Base-by-base conservation (phyloP, 2,888 invertebrate genomes). In the Harmothoe impar region DNA sequence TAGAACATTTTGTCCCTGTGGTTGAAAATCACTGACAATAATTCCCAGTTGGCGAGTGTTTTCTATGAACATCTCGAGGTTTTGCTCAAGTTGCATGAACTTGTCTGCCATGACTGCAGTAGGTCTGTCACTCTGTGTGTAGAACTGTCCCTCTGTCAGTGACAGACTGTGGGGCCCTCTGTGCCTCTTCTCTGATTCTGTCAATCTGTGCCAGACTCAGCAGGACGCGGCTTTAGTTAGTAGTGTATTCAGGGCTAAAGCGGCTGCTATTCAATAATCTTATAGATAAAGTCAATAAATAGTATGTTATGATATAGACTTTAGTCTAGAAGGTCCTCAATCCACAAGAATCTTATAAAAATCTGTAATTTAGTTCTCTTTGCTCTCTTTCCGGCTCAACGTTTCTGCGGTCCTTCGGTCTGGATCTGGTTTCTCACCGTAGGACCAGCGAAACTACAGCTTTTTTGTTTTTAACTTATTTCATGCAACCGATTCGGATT, bases 11-110 rank as follows among this genome's bases (percentile, higher is more conserved):
- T 99, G 99, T 78, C 99, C 99, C 96, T 99, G 99, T 0, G 99
- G 98, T 95, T 99, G 99, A 95, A 99, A 99, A 96, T 99, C 99
- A 95, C 98, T 98, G 0, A 99, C 99, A 93, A 99, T 99, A 91
- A 99, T 99, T 84, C 99, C 98, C 94, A 99, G 98, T 96, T 99
- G 99, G n/a, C 99, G 97, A 0, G 99, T 99, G 96, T 99, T 99
- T 96, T 99, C 99, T 93, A 99, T 98, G 95, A 99, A 99, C 97
- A 98, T 97, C 96, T 99, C 99, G 85, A 99, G 96, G 94, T 99
- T 98, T 25, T 98, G 98, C 96, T 99, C 99, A 91, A 99, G 96
- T 95, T 98, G 98, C 96, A 99, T 99, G 91, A 99, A 96, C 0
- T 98, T 97, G 0, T 98, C 97, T 92, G 98, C 97, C 98, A 98